Percentiles rank a stretch among this genome's conserved stretches.
Evolutionary conservation across 2,888 invertebrate species (phyloP).

Genomic region (Diplolepis rosae): DNA sequence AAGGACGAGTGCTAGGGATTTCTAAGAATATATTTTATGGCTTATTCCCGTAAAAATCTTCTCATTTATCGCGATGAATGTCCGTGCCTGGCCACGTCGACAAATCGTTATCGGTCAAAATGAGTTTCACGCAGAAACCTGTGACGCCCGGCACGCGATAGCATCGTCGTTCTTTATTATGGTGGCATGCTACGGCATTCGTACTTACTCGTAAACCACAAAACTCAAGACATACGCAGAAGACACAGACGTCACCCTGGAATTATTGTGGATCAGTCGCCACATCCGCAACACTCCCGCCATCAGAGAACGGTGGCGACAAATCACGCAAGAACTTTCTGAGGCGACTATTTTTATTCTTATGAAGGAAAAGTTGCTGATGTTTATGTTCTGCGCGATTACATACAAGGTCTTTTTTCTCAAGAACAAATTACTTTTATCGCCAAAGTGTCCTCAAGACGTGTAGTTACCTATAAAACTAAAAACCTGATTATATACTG

Average conservation of each 20-base stretch:
- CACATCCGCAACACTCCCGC: constrained; percentile 4
- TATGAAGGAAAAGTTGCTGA: not conserved
- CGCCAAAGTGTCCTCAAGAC: no score
- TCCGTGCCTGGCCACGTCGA: constrained; percentile 11
- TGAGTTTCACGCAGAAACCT: constrained; percentile 5
- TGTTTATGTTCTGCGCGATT: not conserved
- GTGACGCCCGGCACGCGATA: constrained; percentile 1
- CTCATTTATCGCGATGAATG: constrained; percentile 6
- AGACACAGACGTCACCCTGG: not conserved
- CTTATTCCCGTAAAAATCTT: not conserved
- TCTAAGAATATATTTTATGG: constrained; percentile 12
- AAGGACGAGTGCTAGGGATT: not conserved
- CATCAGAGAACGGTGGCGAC: not conserved
- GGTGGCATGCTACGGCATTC: not conserved
- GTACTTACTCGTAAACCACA: constrained; percentile 5
- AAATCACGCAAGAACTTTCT: not conserved
- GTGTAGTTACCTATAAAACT: no score
- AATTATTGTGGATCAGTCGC: constrained; percentile 9
- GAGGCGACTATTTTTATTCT: not conserved
- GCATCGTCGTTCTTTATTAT: not conserved
- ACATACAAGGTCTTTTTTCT: not conserved
- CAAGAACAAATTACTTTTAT: not conserved
- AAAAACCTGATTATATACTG: no score
- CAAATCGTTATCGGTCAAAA: constrained; percentile 19
- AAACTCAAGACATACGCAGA: not conserved